These are phyloP conservation scores for cat (Felis catus) DNA, from an alignment of 2,113 vertebrate species.

Conservation along the genomic window F.catus_Fca126_mat1.0 CM031412.1:177195501-177196000, in stretches of 20 bases:
- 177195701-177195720: conserved; percentile 95
- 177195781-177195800: conserved; percentile 99
- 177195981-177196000: conserved; percentile 75
- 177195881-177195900: conserved; percentile 89
- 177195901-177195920: conserved; percentile 88
- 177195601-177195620: conserved; percentile 70
- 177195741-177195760: conserved; percentile 99
- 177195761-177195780: conserved; percentile 99
- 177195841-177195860: conserved; percentile 94
- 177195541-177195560: conserved; percentile 35
- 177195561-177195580: conserved; percentile 63
- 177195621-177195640: conserved; percentile 77
- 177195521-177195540: neutral
- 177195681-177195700: conserved; percentile 93
- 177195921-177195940: conserved; percentile 89
- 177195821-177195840: conserved; percentile 99
- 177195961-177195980: conserved; percentile 80
- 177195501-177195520: conserved; percentile 37
- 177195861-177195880: conserved; percentile 90
- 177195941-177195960: conserved; percentile 86
- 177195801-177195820: conserved; percentile 99
- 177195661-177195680: conserved; percentile 88
- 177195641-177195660: conserved; percentile 86
- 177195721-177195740: conserved; percentile 99
- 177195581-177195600: conserved; percentile 61